Evolutionary conservation across 2,888 invertebrate species (phyloP).

Genomic region (Dryomyza anilis): DNA sequence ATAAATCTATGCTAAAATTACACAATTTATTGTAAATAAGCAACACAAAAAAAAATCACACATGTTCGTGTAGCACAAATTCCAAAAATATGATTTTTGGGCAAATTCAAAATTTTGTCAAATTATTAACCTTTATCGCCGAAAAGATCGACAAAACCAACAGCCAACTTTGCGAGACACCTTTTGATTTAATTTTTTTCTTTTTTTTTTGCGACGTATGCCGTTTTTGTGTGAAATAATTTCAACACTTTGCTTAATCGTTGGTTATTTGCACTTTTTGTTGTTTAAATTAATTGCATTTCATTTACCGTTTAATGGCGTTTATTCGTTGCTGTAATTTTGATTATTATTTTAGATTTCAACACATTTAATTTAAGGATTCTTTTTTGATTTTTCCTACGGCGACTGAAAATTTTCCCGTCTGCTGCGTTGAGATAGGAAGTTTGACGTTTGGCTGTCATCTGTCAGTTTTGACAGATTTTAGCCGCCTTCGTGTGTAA

Average conservation of each 20-base stretch:
- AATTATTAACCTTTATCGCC: neutral
- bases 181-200: no score
- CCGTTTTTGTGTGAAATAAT: neutral
- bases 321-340: slow-evolving; percentile 2
- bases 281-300: neutral
- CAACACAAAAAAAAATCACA: no score
- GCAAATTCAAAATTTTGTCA: neutral
- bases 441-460: slow-evolving; percentile 13
- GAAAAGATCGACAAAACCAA: neutral
- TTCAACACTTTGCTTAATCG: neutral
- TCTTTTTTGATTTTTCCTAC: slow-evolving; percentile 14
- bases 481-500: no score
- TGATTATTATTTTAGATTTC: slow-evolving; percentile 1
- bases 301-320: slow-evolving; percentile 1
- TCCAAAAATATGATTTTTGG: no score
- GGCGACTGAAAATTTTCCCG: slow-evolving; percentile 1
- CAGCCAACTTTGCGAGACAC: no score
- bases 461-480: neutral
- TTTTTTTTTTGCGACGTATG: slow-evolving; percentile 11
- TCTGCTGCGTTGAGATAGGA: neutral
- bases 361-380: slow-evolving; percentile 3
- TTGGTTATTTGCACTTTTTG: no score
- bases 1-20: no score
- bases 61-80: no score
- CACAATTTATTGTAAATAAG: no score